Evolutionary conservation across 2,797 vertebrate species (phyloP).

Genomic region (Cyprinodon diabolis): DNA sequence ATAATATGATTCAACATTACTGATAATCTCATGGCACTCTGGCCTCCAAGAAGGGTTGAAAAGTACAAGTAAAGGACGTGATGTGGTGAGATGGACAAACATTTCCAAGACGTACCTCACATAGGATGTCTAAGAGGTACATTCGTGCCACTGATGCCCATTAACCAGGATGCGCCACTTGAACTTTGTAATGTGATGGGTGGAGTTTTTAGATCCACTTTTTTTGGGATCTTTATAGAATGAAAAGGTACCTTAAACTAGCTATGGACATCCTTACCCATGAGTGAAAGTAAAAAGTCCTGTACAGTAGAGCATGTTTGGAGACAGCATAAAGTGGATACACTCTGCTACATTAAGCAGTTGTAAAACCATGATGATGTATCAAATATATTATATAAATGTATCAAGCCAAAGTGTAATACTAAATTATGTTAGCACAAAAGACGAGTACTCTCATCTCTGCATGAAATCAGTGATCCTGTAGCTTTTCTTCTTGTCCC

Average conservation of each 20-base stretch:
- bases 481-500: slow-evolving; percentile 10
- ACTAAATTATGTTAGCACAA: neutral
- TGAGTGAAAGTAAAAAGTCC: neutral
- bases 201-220: slow-evolving; percentile 22
- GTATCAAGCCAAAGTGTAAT: neutral
- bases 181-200: slow-evolving; percentile 66
- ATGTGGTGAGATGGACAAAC: slow-evolving; percentile 44
- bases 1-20: neutral
- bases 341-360: neutral
- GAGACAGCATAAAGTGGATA: neutral
- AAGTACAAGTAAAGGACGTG: slow-evolving; percentile 4
- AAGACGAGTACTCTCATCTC: neutral
- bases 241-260: neutral
- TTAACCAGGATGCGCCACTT: slow-evolving; percentile 62
- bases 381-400: neutral
- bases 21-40: too few species aligned
- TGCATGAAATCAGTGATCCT: neutral
- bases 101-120: slow-evolving; percentile 63
- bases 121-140: slow-evolving; percentile 35
- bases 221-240: slow-evolving; percentile 6
- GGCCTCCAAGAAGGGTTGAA: neutral
- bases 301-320: neutral
- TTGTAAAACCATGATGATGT: neutral
- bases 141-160: slow-evolving; percentile 32
- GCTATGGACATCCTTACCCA: neutral